A percentile compares a stretch with the other conserved stretches of the same genome.
Conservation (phyloP, 1,140 invertebrate genomes). For the Lucilia sericata region DNA sequence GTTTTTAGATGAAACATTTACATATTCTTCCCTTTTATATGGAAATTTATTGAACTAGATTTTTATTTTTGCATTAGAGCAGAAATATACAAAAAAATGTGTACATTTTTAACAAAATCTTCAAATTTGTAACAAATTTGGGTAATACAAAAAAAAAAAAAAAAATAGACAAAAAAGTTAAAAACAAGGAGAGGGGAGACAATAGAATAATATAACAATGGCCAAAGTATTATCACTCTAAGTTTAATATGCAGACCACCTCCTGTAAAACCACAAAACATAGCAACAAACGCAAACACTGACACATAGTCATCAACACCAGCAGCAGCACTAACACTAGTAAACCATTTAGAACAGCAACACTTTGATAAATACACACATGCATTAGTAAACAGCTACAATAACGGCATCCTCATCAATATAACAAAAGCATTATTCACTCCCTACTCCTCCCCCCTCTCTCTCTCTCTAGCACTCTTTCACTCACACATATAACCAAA, state of each 20-base stretch:
- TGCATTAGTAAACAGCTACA: not conserved
- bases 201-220: not conserved
- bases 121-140: conserved; percentile 39
- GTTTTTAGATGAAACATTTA: not conserved
- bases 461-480: not conserved
- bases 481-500: not conserved
- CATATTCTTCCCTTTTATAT: conserved; percentile 18
- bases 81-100: not conserved
- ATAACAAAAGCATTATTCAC: not conserved
- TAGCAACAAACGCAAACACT: not conserved
- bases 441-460: not conserved
- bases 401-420: conserved; percentile 19
- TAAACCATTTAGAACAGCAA: no score
- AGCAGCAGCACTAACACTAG: not conserved
- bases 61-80: not conserved
- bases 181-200: not conserved
- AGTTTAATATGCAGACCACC: conserved; percentile 7
- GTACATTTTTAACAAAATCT: conserved; percentile 16
- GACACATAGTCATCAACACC: not conserved
- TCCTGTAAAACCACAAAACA: conserved; percentile 29
- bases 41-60: conserved; percentile 34
- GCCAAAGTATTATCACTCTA: conserved; percentile 30
- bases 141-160: not conserved
- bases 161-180: not conserved
- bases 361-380: not conserved